phyloP scores from a whole-genome alignment of 2,113 vertebrate species.

The Pygoscelis antarcticus region DNA sequence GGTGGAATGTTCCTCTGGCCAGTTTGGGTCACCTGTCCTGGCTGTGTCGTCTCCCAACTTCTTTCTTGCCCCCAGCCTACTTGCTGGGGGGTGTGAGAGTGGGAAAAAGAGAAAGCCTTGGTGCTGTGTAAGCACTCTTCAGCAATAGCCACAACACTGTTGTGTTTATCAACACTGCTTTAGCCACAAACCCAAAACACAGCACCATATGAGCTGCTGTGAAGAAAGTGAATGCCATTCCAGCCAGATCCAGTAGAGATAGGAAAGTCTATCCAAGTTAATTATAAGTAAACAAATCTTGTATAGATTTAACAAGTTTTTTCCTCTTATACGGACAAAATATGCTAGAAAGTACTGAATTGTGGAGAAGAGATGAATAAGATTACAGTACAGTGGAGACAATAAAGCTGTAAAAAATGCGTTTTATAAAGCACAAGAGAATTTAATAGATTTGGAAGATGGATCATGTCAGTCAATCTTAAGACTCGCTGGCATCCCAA shows the following conservation, averaged over 20 bases:
- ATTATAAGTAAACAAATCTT: background rate
- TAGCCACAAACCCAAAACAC: background rate
- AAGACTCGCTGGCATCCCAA: background rate
- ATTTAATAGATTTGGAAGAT: background rate
- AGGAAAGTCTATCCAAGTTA: background rate
- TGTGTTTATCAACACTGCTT: background rate
- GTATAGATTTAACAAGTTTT: background rate
- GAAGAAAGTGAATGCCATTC: background rate
- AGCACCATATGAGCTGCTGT: background rate
- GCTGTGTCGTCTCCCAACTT: background rate
- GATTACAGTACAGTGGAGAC: background rate
- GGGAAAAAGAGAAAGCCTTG: background rate
- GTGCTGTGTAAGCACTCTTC: background rate
- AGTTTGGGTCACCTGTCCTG: accelerated
- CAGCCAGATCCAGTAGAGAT: background rate
- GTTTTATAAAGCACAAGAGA: background rate
- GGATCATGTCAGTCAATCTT: background rate
- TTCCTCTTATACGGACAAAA: background rate
- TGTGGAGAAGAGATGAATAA: background rate
- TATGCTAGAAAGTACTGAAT: background rate
- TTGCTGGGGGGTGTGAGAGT: background rate
- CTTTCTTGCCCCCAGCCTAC: background rate
- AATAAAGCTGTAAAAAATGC: background rate
- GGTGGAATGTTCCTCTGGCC: background rate
- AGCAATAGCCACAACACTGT: background rate